Percentiles rank a stretch among this genome's conserved stretches.
Conservation (phyloP, 1,140 invertebrate species). For the Leucophenga varia region DNA sequence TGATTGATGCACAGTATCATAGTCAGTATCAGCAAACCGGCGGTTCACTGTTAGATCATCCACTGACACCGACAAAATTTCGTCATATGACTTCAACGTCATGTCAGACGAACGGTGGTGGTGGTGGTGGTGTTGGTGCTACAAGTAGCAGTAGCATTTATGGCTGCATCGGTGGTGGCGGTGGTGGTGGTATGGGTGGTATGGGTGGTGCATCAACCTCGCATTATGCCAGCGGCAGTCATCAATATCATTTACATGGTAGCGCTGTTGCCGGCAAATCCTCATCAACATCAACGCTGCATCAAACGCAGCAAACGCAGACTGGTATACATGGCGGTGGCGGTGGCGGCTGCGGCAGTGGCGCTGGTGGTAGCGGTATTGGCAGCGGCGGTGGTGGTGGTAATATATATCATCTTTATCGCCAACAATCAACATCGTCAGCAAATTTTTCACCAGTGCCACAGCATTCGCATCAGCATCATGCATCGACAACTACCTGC, state of each 20-base stretch:
- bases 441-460: slow-evolving; percentile 51
- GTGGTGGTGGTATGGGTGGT: background rate
- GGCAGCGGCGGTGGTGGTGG: slow-evolving; percentile 19
- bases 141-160: slow-evolving; percentile 12
- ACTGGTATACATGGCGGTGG: slow-evolving; percentile 6
- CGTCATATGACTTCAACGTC: slow-evolving; percentile 46
- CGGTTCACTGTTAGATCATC: slow-evolving; percentile 49
- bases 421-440: slow-evolving; percentile 52
- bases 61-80: slow-evolving; percentile 52
- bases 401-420: slow-evolving; percentile 25
- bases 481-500: slow-evolving; percentile 51
- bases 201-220: slow-evolving; percentile 13
- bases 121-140: slow-evolving; percentile 26
- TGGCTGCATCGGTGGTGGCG: slow-evolving; percentile 1
- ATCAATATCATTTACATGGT: slow-evolving; percentile 7
- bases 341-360: slow-evolving; percentile 4
- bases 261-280: slow-evolving; percentile 15
- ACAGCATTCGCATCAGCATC: slow-evolving; percentile 46
- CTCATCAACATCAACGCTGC: slow-evolving; percentile 33
- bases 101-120: slow-evolving; percentile 35
- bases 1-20: slow-evolving; percentile 51
- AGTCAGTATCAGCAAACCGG: slow-evolving; percentile 55
- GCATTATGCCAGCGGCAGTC: slow-evolving; percentile 6
- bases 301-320: slow-evolving; percentile 16
- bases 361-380: slow-evolving; percentile 1